Evolutionary conservation across 1,140 invertebrate genomes (phyloP), one percentile per base, ranked within the genome.

Genomic region (Bombus cullumanus): DNA sequence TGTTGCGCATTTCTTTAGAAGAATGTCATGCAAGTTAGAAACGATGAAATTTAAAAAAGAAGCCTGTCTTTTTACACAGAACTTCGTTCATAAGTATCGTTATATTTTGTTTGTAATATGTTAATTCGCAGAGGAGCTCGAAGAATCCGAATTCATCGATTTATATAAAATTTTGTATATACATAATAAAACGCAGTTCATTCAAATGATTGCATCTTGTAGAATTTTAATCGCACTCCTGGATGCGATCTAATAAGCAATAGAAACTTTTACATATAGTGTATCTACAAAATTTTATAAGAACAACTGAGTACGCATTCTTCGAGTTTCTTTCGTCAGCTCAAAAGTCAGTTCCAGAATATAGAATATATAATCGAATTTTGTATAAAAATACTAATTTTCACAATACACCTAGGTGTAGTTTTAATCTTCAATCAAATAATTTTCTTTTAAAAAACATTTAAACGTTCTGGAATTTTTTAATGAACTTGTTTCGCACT

Each of bases 321-420:
- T 72, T 43, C 12, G 47, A 78, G 53, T 64, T 72, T 25, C 28
- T 69, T 72, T 15, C 9, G 41, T 62, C 39, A 25, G 18, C 18
- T 57, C 4, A 53, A 80, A 59, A 43, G 41, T 79, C 66, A 47
- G n/a, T 80, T 85, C 53, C 31, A 72, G 12, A 13, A 79, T 72
- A 62, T 57, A 71, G 72, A 62, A 57, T 73, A 80, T 73, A 80
- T 57, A 73, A 71, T 62, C n/a, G 57, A 64, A 80, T 85, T 57
- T 62, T 28, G 34, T 85, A 85, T 62, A 80, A 85, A 85, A 85
- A 85, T 85, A 85, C 41, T 85, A 77, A 80, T 59, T 80, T 39
- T 72, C 39, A 15, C 15, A 39, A 85, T 59, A 72, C 66, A 80
- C n/a, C 12, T 37, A 28, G 5, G 31, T 53, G 34, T 64, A 64